A percentile compares a stretch with the other conserved stretches of the same genome.
Conservation (phyloP, 2,888 invertebrate genomes). For the Rapana venosa region DNA sequence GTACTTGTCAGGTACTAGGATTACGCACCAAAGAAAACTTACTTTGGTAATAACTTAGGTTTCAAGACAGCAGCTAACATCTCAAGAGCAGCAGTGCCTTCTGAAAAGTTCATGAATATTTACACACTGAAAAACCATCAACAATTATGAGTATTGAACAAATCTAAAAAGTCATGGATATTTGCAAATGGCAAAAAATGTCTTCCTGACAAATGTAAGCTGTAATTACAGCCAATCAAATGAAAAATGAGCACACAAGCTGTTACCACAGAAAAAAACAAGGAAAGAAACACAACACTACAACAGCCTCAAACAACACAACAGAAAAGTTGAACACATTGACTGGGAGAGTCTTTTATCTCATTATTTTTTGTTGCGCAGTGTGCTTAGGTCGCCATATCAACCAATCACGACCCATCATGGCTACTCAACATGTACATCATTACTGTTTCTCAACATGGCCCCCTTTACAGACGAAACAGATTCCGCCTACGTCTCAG, state of each 20-base stretch:
- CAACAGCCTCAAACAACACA: not conserved
- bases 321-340: too few species aligned
- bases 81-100: not conserved
- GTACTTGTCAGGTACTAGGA: too few species aligned
- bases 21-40: not conserved
- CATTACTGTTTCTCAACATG: not conserved
- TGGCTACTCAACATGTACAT: not conserved
- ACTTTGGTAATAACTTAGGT: too few species aligned
- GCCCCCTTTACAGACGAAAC: not conserved
- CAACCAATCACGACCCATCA: not conserved
- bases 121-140: too few species aligned
- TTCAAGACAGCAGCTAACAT: not conserved
- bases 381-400: too few species aligned
- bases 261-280: not conserved
- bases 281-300: not conserved
- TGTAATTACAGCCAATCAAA: not conserved
- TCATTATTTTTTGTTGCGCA: too few species aligned
- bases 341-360: not conserved
- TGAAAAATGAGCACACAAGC: too few species aligned
- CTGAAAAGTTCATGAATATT: not conserved
- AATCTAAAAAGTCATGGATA: not conserved
- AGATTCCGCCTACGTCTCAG: slow-evolving; percentile 1
- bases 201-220: not conserved
- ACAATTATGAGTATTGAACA: not conserved
- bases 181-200: too few species aligned